A percentile compares a stretch with the other conserved stretches of the same genome.
These are phyloP conservation scores for Iguana delicatissima DNA, from an alignment of 2,797 vertebrate genomes.

Conservation along the genomic window DNA sequence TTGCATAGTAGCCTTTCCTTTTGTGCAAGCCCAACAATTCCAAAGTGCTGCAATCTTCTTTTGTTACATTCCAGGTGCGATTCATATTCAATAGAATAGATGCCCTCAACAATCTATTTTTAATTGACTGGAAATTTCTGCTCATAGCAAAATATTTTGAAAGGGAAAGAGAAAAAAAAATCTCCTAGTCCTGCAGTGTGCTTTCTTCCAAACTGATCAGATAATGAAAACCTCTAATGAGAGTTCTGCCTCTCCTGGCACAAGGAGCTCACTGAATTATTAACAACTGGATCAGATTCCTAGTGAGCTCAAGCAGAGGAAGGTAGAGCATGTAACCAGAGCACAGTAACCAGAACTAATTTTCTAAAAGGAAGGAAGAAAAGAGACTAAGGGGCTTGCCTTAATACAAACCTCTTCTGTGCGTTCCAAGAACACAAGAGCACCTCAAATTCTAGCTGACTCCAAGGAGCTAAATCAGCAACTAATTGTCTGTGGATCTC, in stretches of 20 bases:
- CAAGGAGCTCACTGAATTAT: conserved; percentile 37
- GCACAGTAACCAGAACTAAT: conserved; percentile 24
- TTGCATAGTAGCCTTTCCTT: neutral
- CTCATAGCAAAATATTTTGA: neutral
- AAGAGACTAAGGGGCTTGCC: neutral
- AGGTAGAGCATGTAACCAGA: conserved; percentile 27
- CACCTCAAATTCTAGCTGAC: neutral
- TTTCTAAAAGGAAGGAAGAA: conserved; percentile 22
- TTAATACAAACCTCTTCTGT: neutral
- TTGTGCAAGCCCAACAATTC: neutral
- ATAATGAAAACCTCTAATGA: conserved; percentile 32
- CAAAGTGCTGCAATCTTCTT: neutral
- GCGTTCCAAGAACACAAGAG: neutral
- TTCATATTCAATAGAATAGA: neutral
- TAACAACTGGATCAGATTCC: conserved; percentile 40
- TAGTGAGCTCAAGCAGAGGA: conserved; percentile 5
- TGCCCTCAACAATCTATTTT: neutral
- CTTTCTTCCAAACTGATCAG: neutral
- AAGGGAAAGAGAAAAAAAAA: neutral
- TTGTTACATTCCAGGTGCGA: neutral
- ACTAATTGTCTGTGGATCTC: neutral
- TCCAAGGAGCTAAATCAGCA: neutral
- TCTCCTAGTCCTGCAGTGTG: neutral
- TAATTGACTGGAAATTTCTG: neutral
- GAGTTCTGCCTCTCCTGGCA: conserved; percentile 23